phyloP scores from a whole-genome alignment of 2,888 invertebrate genomes.

The Dioctria linearis region DNA sequence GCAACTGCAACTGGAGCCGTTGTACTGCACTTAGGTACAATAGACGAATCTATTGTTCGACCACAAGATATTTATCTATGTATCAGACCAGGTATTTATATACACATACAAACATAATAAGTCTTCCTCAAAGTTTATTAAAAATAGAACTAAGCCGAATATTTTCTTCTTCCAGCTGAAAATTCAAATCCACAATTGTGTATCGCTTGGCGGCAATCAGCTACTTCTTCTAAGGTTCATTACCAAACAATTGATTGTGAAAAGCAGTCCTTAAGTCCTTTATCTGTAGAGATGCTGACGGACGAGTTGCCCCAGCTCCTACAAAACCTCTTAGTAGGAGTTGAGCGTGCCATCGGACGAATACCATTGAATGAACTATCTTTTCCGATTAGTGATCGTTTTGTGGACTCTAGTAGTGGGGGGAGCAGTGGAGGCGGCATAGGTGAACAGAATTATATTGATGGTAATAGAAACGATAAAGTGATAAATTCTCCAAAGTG shows the following conservation, averaged over 20 bases:
- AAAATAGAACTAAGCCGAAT: conserved; percentile 4
- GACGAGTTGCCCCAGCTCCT: conserved; percentile 77
- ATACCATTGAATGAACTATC: conserved; percentile 78
- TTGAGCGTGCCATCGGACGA: conserved; percentile 79
- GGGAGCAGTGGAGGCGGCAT: too few relatives aligned
- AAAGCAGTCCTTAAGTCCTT: conserved; percentile 65
- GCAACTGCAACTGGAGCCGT: conserved; percentile 76
- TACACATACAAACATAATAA: conserved; percentile 51
- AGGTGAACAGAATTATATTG: conserved; percentile 26
- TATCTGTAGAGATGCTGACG: conserved; percentile 69
- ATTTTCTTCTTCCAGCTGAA: conserved; percentile 59
- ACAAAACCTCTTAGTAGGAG: conserved; percentile 78
- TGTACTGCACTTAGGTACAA: conserved; percentile 77
- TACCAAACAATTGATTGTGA: conserved; percentile 67
- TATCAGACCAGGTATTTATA: conserved; percentile 70
- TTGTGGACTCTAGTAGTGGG: conserved; percentile 66
- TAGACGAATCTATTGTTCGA: conserved; percentile 75
- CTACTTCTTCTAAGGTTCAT: conserved; percentile 63
- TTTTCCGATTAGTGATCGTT: conserved; percentile 75
- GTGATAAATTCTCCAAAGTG: conserved; percentile 69
- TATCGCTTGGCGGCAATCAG: conserved; percentile 67
- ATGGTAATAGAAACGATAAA: conserved; percentile 48
- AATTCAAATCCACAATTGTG: conserved; percentile 63
- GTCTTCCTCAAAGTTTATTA: not conserved
- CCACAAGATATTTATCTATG: conserved; percentile 79